These are phyloP conservation scores for Taeniopygia guttata DNA, from an alignment of 2,797 vertebrate species.

Conservation along the genomic window DNA sequence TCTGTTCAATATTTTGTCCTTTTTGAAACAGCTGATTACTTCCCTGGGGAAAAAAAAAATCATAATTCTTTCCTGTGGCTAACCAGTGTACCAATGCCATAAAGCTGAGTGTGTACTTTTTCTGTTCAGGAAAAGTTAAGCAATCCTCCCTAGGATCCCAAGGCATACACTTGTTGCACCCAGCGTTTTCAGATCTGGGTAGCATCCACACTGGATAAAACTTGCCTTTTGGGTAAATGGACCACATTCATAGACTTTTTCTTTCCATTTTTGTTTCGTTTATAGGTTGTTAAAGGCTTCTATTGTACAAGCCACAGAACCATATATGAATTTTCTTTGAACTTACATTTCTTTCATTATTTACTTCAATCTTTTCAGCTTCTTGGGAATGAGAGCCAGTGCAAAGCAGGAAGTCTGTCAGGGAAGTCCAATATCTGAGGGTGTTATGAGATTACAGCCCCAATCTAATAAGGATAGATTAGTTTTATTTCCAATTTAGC, in stretches of 20 bases:
- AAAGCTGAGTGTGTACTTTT: neutral
- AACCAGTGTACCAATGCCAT: neutral
- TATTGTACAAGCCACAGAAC: neutral
- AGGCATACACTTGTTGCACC: neutral
- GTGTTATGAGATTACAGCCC: slow-evolving; percentile 51
- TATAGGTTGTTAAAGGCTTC: neutral
- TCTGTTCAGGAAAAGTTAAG: neutral
- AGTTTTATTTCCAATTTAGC: slow-evolving; percentile 65
- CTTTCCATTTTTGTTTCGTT: neutral
- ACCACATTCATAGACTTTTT: neutral
- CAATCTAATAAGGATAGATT: slow-evolving; percentile 71
- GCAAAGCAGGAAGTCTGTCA: slow-evolving; percentile 43
- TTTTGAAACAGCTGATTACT: neutral
- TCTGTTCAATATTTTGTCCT: neutral
- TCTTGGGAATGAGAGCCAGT: slow-evolving; percentile 30
- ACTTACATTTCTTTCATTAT: slow-evolving; percentile 33
- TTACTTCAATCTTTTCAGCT: neutral
- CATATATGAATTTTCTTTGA: slow-evolving; percentile 41
- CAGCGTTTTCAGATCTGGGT: neutral
- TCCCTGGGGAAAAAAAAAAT: neutral
- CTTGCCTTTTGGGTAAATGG: neutral
- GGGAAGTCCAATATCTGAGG: slow-evolving; percentile 63
- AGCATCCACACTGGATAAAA: neutral
- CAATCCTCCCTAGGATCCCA: neutral
- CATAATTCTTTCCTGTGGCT: neutral